phyloP scores from a whole-genome alignment of 2,888 invertebrate genomes.

The Drosophila nr. medialis region DNA sequence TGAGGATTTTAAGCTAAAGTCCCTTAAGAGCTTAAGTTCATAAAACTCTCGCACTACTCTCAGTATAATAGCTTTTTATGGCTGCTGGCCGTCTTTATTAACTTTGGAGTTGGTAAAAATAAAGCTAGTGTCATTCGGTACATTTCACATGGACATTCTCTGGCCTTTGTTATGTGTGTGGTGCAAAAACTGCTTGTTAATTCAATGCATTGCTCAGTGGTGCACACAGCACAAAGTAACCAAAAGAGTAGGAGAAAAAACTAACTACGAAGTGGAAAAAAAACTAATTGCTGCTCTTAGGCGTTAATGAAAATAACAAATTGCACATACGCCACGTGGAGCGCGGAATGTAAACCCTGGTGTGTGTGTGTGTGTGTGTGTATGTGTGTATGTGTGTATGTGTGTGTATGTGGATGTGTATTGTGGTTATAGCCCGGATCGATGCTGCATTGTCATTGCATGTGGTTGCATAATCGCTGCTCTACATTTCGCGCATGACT shows the following conservation, averaged over 20 bases:
- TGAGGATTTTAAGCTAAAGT: not conserved
- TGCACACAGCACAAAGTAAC: constrained; percentile 15
- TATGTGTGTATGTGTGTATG: not conserved
- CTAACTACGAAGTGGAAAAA: constrained; percentile 12
- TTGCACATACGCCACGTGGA: constrained; percentile 71
- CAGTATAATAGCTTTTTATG: not conserved
- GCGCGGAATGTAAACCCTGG: constrained; percentile 3
- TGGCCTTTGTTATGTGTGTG: constrained; percentile 3
- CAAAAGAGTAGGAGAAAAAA: not conserved
- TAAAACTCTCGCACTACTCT: not conserved
- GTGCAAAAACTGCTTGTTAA: constrained; percentile 23
- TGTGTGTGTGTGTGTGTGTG: not conserved
- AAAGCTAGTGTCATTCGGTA: constrained; percentile 4
- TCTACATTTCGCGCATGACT: constrained; percentile 73
- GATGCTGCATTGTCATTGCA: constrained; percentile 68
- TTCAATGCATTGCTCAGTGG: constrained; percentile 34
- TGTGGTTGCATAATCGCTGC: constrained; percentile 76
- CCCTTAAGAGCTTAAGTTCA: not conserved
- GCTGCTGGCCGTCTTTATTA: not conserved
- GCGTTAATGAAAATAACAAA: constrained; percentile 76
- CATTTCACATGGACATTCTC: not conserved
- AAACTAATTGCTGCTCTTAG: constrained; percentile 63
- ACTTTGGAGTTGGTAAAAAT: not conserved
- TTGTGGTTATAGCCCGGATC: constrained; percentile 39
- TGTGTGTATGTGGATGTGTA: not conserved